Base-by-base conservation (phyloP, 2,797 vertebrate genomes). In the Lindbergichthys nudifrons region DNA sequence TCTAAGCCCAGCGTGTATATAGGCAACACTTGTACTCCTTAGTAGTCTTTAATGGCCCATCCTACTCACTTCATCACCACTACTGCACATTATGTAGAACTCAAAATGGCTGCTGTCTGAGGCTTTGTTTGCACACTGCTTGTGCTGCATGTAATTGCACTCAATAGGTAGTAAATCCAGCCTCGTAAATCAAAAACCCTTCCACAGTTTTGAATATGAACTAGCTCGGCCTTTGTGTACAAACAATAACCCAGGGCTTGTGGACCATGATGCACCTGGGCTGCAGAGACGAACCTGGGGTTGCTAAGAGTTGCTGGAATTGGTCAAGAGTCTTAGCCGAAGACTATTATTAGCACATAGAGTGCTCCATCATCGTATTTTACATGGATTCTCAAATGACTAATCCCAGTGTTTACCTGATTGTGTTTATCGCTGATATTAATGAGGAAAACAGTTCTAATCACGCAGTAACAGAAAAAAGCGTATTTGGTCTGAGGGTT, bases 181-280 rank as follows among this genome's bases (percentile, higher is more conserved):
- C 73, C 59, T 95, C 90, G 79, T 95, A 94, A 95, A 95, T 95
- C 93, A 94, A 82, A 75, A 64, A 62, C 56, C 42, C 77, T 77
- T 77, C 64, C 45, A 52, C 61, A 10, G 85, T 83, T 85, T 59
- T 81, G 82, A 83, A 87, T 86, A 67, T 82, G 77, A 87, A 83
- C 84, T 18, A 47, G 69, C 61, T 58, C 71, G 69, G 87, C 91
- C 87, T 89, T 82, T 83, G 83, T 65, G 74, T 81, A 82, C 91
- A 92, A 93, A 92, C 90, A 87, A 94, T 95, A 94, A 92, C 86
- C 87, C 87, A 58, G 79, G 88, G 88, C 87, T 83, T 32, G 78
- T 74, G 81, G 83, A 85, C 80, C 69, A 57, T 82, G 67, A 76
- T 78, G 81, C 78, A 81, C 69, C 84, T 65, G 51, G 87, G 88